Percentiles rank a stretch among this genome's conserved stretches.
Evolutionary conservation across 64 coral and sea anemone species (phyloP).

Genomic region (Acropora yongei): DNA sequence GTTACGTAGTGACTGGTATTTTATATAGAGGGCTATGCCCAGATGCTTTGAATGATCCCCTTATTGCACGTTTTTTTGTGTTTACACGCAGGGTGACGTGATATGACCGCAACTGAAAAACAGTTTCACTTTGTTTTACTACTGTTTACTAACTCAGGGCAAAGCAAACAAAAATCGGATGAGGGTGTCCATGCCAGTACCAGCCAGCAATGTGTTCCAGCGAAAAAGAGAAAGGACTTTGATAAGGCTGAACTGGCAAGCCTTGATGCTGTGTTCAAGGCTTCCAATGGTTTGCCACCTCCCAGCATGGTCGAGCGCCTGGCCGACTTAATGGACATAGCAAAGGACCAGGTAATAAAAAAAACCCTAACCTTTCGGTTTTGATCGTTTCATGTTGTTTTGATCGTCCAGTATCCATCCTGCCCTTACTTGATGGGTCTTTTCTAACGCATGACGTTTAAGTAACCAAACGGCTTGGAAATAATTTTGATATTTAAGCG

Average conservation of each 20-base stretch:
- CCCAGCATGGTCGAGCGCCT: not conserved
- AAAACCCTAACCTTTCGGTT: conserved; percentile 12
- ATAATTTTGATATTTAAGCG: conserved; percentile 16
- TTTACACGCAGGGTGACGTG: no score
- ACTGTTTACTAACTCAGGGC: not conserved
- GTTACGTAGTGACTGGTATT: no score
- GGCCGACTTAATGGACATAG: conserved; percentile 18
- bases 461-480: conserved; percentile 45
- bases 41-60: no score
- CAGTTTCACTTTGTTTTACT: no score
- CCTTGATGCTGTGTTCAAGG: conserved; percentile 23
- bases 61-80: no score
- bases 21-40: no score
- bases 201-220: conserved; percentile 1
- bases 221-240: conserved; percentile 34
- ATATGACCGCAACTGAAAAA: no score
- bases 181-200: not conserved
- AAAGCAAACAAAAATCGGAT: not conserved
- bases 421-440: not conserved
- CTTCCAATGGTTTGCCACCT: conserved; percentile 22
- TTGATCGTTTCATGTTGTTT: conserved; percentile 43
- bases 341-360: conserved; percentile 36
- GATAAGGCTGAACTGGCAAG: conserved; percentile 23
- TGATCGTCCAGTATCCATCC: conserved; percentile 15
- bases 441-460: not conserved